Base-by-base conservation (phyloP, 2,888 invertebrate genomes). In the Drosophila vallismaia region DNA sequence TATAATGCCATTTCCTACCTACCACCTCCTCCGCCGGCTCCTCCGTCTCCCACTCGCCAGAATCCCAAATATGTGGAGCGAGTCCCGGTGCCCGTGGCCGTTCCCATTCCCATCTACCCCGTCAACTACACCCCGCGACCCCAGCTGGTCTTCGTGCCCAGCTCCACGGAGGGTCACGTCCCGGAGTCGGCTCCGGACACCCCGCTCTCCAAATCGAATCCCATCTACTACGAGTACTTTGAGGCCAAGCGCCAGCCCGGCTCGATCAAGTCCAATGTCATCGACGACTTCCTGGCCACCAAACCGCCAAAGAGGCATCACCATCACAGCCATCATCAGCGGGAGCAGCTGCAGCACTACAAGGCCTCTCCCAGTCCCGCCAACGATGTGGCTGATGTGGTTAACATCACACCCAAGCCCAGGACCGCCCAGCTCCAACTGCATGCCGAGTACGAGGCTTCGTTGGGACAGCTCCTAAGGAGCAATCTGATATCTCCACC, bases 21-120 rank as follows among this genome's bases (percentile, higher is more conserved):
- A 44, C 95, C 94, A 85, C 95, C 94, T 77, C 94, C 95, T 70
- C 93, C 62, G 2, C 67, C 62, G 6, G 33, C 74, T 93, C 52
- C 79, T 0, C 38, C 75, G 0, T 60, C 8, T 28, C 71, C 24
- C 52, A 6, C 36, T 70, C n/a, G 56, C 56, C 36, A 36, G 29
- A 36, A 26, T 1, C 78, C 19, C 51, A 77, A 60, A 48, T 85
- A 67, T 29, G 77, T 77, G 73, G 83, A 71, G 44, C 85, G 91
- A 0, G 79, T 89, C 1, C 88, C 89, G 0, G 89, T 91, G 0
- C 90, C 91, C 0, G 86, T 89, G 14, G 89, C 90, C 0, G 88
- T 90, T 10, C 90, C 90, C 14, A 79, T 89, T 55, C 88, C 89
- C 24, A 76, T 90, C 4, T 89, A 89, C 42, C 80, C 91, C 0